Evolutionary conservation across 2,797 vertebrate genomes (phyloP).

Genomic region (Gymnothorax reevesii): DNA sequence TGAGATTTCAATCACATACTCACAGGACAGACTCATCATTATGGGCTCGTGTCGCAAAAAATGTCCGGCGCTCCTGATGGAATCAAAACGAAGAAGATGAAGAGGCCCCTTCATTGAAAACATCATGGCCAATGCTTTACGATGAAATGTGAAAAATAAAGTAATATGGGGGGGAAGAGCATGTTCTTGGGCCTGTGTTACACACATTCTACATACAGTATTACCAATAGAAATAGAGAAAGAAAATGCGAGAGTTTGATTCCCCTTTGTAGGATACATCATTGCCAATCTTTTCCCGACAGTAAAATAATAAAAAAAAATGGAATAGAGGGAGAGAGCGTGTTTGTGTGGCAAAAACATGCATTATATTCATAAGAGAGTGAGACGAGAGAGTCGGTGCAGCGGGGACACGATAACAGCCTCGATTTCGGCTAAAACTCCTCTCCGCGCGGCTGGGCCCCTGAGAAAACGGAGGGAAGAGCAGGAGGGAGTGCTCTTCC

Average conservation of each 20-base stretch:
- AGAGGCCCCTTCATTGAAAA: too few species aligned
- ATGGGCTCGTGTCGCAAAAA: slow-evolving; percentile 30
- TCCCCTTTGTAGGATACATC: too few species aligned
- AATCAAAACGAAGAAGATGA: too few species aligned
- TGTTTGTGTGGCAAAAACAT: too few species aligned
- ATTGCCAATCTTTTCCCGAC: too few species aligned
- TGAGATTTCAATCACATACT: slow-evolving; percentile 39
- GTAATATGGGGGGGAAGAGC: too few species aligned
- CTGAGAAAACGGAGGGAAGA: slow-evolving; percentile 24
- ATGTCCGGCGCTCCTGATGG: slow-evolving; percentile 30
- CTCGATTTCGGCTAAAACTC: slow-evolving; percentile 21
- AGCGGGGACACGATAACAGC: slow-evolving; percentile 34
- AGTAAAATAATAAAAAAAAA: too few species aligned
- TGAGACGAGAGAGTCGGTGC: slow-evolving; percentile 13
- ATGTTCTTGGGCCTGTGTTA: too few species aligned
- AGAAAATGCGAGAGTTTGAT: neutral
- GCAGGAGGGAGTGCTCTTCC: slow-evolving; percentile 29
- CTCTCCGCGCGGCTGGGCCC: slow-evolving; percentile 32
- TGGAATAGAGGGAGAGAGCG: too few species aligned
- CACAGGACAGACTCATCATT: slow-evolving; percentile 40
- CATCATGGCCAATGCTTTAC: too few species aligned
- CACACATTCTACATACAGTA: too few species aligned
- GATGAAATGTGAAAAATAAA: too few species aligned
- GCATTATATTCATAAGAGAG: slow-evolving; percentile 20
- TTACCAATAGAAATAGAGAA: neutral